Conservation (phyloP, 2,797 vertebrate species). For the Coracias cyanogaster region DNA sequence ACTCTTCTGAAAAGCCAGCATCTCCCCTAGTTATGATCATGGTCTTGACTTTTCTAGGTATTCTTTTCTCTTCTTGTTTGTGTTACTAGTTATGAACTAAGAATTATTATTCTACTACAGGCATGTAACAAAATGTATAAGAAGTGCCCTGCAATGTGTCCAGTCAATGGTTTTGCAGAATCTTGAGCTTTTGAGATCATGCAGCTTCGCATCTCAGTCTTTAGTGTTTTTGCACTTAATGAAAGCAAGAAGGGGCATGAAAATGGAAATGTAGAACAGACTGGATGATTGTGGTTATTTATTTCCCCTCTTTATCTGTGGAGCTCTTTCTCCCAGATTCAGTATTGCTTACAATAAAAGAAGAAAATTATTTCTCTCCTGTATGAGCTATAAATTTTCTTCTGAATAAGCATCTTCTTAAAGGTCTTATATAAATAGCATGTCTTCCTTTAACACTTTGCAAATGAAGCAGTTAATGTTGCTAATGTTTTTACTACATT, state of each 20-base stretch:
- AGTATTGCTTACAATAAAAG: background rate
- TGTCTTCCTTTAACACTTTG: background rate
- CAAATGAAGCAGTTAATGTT: too few species aligned
- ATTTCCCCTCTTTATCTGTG: background rate
- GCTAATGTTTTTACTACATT: background rate
- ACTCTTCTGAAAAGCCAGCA: background rate
- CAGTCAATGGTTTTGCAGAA: background rate
- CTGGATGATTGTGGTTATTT: background rate
- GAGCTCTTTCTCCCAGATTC: background rate
- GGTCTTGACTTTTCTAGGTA: background rate
- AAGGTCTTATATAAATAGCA: background rate
- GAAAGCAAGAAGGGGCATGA: background rate
- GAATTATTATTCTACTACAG: background rate
- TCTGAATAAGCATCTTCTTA: background rate
- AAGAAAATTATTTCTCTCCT: background rate
- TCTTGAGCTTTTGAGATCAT: background rate
- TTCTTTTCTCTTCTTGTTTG: background rate
- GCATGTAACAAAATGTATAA: background rate
- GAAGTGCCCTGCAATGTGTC: background rate
- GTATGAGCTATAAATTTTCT: background rate
- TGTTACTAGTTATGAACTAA: background rate
- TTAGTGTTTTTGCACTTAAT: background rate
- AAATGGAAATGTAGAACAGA: background rate
- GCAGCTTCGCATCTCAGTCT: background rate
- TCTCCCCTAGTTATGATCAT: background rate